These are phyloP conservation scores for Dryobotodes eremita DNA, from an alignment of 2,888 invertebrate genomes.

Conservation along the genomic window DNA sequence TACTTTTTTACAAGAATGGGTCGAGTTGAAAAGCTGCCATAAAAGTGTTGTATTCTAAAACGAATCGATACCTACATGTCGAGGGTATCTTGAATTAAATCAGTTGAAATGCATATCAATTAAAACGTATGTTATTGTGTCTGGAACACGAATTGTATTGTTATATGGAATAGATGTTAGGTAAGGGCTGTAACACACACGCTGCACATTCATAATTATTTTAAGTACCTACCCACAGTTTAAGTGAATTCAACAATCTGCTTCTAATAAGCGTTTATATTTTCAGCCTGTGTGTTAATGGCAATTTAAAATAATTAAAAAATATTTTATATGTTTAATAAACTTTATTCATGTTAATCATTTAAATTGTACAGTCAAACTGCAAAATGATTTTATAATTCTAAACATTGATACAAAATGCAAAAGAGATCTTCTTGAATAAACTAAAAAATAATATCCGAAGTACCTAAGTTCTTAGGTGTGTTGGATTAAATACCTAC, in stretches of 20 bases:
- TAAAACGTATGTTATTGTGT: constrained; percentile 71
- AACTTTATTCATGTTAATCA: constrained; percentile 38
- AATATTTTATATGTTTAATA: constrained; percentile 40
- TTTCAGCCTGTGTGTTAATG: constrained; percentile 55
- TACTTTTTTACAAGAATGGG: constrained; percentile 43
- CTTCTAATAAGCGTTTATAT: constrained; percentile 8
- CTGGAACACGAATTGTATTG: constrained; percentile 76
- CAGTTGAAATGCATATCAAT: constrained; percentile 73
- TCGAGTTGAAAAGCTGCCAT: constrained; percentile 41
- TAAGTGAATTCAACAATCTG: constrained; percentile 7
- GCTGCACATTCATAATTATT: constrained; percentile 21
- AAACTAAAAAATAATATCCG: background rate
- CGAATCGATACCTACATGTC: constrained; percentile 27
- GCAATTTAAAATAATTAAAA: constrained; percentile 38
- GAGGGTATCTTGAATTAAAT: constrained; percentile 35
- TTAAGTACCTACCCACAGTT: background rate
- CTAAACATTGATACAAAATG: background rate
- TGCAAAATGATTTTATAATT: constrained; percentile 12
- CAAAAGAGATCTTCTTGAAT: background rate
- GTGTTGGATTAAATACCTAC: background rate
- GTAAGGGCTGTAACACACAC: constrained; percentile 58
- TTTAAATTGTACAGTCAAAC: constrained; percentile 23
- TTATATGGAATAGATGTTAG: constrained; percentile 63
- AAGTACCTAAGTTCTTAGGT: background rate
- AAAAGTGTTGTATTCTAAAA: constrained; percentile 46